Evolutionary conservation across 2,113 vertebrate genomes (phyloP).

Genomic region (Labeo rohita): DNA sequence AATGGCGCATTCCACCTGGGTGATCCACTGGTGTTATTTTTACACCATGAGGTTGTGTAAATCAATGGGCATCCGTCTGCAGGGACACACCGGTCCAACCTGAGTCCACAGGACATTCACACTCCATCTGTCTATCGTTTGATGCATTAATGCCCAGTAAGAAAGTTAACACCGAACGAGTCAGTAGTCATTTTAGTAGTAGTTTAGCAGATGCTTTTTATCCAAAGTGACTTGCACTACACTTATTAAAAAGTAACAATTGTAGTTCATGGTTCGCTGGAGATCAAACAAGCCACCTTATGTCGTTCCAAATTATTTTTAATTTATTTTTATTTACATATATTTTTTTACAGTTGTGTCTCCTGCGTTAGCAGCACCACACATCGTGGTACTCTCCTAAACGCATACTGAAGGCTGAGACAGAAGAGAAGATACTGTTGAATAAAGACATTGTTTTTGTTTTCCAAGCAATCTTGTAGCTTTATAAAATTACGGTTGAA

Average conservation of each 20-base stretch:
- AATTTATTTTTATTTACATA: neutral
- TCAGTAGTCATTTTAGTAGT: slow-evolving; percentile 5
- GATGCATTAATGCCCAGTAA: slow-evolving; percentile 29
- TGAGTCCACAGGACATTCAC: slow-evolving; percentile 66
- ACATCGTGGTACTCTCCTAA: neutral
- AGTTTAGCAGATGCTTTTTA: neutral
- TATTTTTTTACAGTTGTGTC: neutral
- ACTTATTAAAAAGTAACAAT: neutral
- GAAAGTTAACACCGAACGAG: slow-evolving; percentile 15
- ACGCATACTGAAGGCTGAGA: too few species aligned
- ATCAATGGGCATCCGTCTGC: slow-evolving; percentile 61
- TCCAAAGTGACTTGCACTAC: neutral
- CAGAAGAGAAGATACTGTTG: too few species aligned
- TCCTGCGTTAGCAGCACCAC: too few species aligned
- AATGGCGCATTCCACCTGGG: slow-evolving; percentile 47
- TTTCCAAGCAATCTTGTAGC: too few species aligned
- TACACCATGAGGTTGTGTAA: slow-evolving; percentile 72
- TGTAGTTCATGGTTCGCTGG: neutral
- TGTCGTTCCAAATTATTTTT: neutral
- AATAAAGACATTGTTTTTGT: too few species aligned
- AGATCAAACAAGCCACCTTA: neutral
- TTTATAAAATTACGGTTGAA: too few species aligned
- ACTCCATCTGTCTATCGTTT: slow-evolving; percentile 45
- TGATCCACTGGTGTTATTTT: slow-evolving; percentile 72
- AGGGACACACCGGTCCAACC: slow-evolving; percentile 59